phyloP scores from a whole-genome alignment of 2,113 vertebrate species.

The Noctilio leporinus region DNA sequence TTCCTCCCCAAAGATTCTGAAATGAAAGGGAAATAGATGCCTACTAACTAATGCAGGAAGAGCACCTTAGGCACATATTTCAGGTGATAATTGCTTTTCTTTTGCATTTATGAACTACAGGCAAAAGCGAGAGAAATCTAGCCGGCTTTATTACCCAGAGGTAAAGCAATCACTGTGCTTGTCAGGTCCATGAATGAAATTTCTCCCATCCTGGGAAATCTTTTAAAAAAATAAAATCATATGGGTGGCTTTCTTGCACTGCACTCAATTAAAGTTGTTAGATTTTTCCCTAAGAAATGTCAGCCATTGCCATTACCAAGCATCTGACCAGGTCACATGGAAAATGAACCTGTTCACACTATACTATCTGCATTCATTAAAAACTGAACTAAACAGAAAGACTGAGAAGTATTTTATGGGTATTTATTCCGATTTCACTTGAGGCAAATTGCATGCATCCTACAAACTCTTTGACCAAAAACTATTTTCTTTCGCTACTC shows the following conservation, averaged over 20 bases:
- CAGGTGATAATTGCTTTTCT: conserved; percentile 49
- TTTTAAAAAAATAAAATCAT: conserved; percentile 59
- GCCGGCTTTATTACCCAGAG: conserved; percentile 44
- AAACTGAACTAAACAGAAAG: background rate
- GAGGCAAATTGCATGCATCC: background rate
- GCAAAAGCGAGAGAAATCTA: conserved; percentile 33
- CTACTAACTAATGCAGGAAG: conserved; percentile 26
- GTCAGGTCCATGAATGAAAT: conserved; percentile 30
- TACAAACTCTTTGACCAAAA: background rate
- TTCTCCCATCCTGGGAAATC: conserved; percentile 27
- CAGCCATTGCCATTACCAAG: background rate
- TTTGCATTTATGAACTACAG: conserved; percentile 53
- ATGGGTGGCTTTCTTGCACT: conserved; percentile 24
- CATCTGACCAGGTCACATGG: background rate
- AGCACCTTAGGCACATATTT: conserved; percentile 27
- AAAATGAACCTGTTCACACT: background rate
- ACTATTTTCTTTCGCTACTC: background rate
- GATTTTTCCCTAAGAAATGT: conserved; percentile 38
- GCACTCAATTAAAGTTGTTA: conserved; percentile 49
- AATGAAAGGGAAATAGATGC: conserved; percentile 24
- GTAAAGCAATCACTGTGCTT: conserved; percentile 42
- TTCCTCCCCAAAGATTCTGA: background rate
- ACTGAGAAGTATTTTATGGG: background rate
- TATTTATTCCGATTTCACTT: conserved; percentile 22
- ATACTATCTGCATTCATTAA: conserved; percentile 11